Evolutionary conservation across 2,888 invertebrate species (phyloP).

Genomic region (Elmis aenea): DNA sequence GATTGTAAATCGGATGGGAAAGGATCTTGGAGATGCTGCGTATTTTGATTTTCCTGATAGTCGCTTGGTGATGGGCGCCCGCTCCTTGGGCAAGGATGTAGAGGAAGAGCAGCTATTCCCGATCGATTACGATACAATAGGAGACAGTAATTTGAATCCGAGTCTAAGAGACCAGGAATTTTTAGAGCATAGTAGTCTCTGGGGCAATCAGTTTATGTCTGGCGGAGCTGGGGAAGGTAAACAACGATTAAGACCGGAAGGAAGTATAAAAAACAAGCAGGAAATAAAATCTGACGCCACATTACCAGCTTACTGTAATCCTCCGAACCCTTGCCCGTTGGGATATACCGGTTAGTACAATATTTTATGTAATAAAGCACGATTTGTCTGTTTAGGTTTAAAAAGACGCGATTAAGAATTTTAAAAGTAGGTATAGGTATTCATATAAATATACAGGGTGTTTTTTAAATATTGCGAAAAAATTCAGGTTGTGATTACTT

Average conservation of each 20-base stretch:
- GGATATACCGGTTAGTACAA: slow-evolving; percentile 71
- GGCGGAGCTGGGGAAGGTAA: slow-evolving; percentile 77
- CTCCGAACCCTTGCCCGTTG: slow-evolving; percentile 97
- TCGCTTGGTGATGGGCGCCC: slow-evolving; percentile 36
- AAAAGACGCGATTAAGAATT: not conserved
- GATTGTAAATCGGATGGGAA: slow-evolving; percentile 72
- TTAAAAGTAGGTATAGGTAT: no score
- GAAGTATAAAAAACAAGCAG: slow-evolving; percentile 55
- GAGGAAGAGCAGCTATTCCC: slow-evolving; percentile 53
- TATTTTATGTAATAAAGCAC: not conserved
- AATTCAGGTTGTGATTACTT: no score
- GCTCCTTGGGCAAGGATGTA: slow-evolving; percentile 31
- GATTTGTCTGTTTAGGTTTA: no score
- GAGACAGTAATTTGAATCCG: slow-evolving; percentile 67
- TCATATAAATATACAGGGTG: no score
- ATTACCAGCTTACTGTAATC: slow-evolving; percentile 97
- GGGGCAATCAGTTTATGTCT: slow-evolving; percentile 64
- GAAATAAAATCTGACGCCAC: slow-evolving; percentile 87
- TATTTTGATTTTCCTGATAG: slow-evolving; percentile 61
- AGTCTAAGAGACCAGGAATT: slow-evolving; percentile 84
- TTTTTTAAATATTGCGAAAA: no score
- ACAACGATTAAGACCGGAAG: slow-evolving; percentile 58
- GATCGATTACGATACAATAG: slow-evolving; percentile 65
- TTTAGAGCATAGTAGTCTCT: slow-evolving; percentile 69
- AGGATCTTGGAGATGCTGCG: slow-evolving; percentile 63